phyloP scores from a whole-genome alignment of 2,797 vertebrate species.

The Micropoecilia bifurca region DNA sequence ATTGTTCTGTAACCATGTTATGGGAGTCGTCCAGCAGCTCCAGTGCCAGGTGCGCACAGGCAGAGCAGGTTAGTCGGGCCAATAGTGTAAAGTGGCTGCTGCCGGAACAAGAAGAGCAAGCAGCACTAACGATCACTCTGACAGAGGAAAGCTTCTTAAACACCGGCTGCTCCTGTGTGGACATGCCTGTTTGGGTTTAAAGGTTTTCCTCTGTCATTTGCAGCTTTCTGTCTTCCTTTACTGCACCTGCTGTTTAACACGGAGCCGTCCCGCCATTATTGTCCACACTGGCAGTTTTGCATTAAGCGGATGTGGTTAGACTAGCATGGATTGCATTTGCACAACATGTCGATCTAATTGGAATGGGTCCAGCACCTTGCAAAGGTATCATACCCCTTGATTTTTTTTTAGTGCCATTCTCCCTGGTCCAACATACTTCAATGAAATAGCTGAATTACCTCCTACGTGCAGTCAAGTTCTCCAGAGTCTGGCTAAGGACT shows the following conservation, averaged over 20 bases:
- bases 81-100: constrained; percentile 14
- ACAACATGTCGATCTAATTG: not conserved
- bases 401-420: not conserved
- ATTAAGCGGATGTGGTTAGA: not conserved
- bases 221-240: constrained; percentile 25
- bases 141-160: not conserved
- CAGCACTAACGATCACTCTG: constrained; percentile 17
- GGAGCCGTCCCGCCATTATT: constrained; percentile 9
- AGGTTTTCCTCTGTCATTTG: constrained; percentile 34
- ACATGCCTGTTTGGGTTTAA: constrained; percentile 29
- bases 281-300: not conserved
- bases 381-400: not conserved
- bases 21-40: constrained; percentile 1
- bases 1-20: constrained; percentile 3
- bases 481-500: too few relatives aligned
- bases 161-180: constrained; percentile 26
- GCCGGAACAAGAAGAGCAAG: constrained; percentile 24
- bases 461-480: too few relatives aligned
- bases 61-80: constrained; percentile 44
- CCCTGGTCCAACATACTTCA: too few relatives aligned
- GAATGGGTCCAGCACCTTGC: not conserved
- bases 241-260: constrained; percentile 19
- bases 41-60: constrained; percentile 25
- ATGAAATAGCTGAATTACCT: too few relatives aligned
- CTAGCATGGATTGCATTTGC: not conserved